Conservation (phyloP, 2,888 invertebrate species). For the Tenthredo distinguenda region DNA sequence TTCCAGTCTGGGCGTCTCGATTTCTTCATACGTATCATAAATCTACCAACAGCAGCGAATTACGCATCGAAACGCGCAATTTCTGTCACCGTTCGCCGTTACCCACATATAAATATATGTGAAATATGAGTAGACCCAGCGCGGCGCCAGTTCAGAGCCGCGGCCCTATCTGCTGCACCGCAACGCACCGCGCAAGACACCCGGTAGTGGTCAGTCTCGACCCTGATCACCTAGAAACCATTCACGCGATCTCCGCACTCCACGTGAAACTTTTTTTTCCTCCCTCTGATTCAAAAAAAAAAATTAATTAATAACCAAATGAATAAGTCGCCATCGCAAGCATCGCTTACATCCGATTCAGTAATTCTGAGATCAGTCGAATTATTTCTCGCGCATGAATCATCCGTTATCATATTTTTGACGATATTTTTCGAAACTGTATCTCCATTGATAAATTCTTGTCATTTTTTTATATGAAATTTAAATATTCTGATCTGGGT, state of each 20-base stretch:
- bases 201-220: constrained; percentile 70
- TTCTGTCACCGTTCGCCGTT: not conserved
- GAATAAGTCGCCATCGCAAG: not conserved
- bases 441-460: too few relatives aligned
- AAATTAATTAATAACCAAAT: not conserved
- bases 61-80: constrained; percentile 16
- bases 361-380: not conserved
- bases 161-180: constrained; percentile 31
- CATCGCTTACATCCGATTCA: too few relatives aligned
- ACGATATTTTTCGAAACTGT: too few relatives aligned
- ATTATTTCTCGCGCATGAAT: not conserved
- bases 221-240: constrained; percentile 71
- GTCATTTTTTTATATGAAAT: too few relatives aligned
- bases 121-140: constrained; percentile 36
- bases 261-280: constrained; percentile 32
- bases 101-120: not conserved
- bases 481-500: too few relatives aligned
- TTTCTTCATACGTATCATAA: not conserved
- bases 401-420: not conserved
- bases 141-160: constrained; percentile 29
- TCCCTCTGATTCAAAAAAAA: not conserved
- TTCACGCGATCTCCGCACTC: constrained; percentile 68
- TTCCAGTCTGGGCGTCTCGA: not conserved
- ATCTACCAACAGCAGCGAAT: not conserved
- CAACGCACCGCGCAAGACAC: constrained; percentile 62